Base-by-base conservation (phyloP, 2,888 invertebrate species). In the Yponomeuta sedellus region DNA sequence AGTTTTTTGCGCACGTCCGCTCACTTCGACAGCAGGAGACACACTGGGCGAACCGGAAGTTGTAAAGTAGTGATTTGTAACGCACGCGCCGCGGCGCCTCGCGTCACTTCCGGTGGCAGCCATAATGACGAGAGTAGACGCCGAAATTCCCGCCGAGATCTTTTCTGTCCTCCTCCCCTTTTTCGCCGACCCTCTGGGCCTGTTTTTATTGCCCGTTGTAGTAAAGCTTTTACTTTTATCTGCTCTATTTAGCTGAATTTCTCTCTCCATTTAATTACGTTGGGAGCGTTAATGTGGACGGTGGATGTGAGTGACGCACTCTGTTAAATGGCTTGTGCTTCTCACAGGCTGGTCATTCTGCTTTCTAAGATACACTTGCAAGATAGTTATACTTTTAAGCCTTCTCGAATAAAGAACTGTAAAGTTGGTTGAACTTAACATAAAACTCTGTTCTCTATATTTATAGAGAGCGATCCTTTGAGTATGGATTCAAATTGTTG, bases 61-160 rank as follows among this genome's bases (percentile, higher is more conserved):
- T 88, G 92, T 92, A 91, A 91, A 91, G 90, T 88, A 89, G 90
- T 89, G 91, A 92, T 92, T 92, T 91, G 92, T 88, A 87, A 91
- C 85, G 91, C 91, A 90, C 91, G 89, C 91, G 91, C 85, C 87
- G 85, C 84, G 85, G 76, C 88, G 87, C 82, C 87, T 84, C 87
- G 81, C 87, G 83, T 75, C 79, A 81, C 85, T 87, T 91, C 91
- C 91, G 85, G 70, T 70, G 76, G 73, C 75, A 71, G 80, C 84
- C 85, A 81, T 89, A 90, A 90, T 90, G 88, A 87, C 84, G 79
- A 75, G 61, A 67, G 34, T 64, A 76, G 75, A 76, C 76, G 77
- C 74, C 77, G 58, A 68, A 65, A 72, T 75, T 73, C 72, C 72
- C 72, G 71, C 73, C 73, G 68, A 73, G 73, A 73, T 73, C 73